Evolutionary conservation across 2,113 vertebrate genomes (phyloP), one percentile per base, ranked within the genome.

Genomic region (Salminus brasiliensis): DNA sequence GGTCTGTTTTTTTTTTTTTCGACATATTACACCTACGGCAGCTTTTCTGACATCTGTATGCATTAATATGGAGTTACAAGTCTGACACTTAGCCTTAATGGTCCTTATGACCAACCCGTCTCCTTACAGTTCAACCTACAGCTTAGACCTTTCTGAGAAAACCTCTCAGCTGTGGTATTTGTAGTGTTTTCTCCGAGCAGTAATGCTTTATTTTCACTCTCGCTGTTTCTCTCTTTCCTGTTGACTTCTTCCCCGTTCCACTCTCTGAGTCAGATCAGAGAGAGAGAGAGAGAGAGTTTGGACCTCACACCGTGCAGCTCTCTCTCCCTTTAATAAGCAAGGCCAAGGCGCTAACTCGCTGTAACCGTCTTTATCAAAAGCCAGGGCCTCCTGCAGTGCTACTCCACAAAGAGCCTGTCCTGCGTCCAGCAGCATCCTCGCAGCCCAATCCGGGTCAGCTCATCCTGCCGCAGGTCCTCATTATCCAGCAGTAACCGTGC

Each of bases 281-380:
- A 25, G 43, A 65, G 60, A 25, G 43, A 65, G 71, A n/a, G n/a
- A 34, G 34, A 29, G 32, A 21, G 60, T 66, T 66, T 36, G 34
- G 34, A n/a, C 62, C 36, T 66, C n/a, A 52, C 47, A 32, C 29
- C 49, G 25, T 47, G 36, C 25, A 2, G 23, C 34, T 29, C 36
- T 45, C 36, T 45, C 36, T 74, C 55, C 32, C 55, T 62, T 34
- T 59, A 66, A 66, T 66, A 66, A 66, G 62, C 62, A 21, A 10
- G 36, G 62, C 29, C 39, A 39, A 66, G 32, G 32, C 8, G 21
- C 30, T 66, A 39, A 36, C 57, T 74, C 27, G 34, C 71, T 57
- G 15, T 73, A 34, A 57, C 52, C 55, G 16, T 73, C 47, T 52
- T 66, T 23, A 66, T 66, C 62, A 66, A 36, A 66, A 34, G 62